Evolutionary conservation across 1,140 invertebrate species (phyloP).

Genomic region (Drosophila pseudoananassae): DNA sequence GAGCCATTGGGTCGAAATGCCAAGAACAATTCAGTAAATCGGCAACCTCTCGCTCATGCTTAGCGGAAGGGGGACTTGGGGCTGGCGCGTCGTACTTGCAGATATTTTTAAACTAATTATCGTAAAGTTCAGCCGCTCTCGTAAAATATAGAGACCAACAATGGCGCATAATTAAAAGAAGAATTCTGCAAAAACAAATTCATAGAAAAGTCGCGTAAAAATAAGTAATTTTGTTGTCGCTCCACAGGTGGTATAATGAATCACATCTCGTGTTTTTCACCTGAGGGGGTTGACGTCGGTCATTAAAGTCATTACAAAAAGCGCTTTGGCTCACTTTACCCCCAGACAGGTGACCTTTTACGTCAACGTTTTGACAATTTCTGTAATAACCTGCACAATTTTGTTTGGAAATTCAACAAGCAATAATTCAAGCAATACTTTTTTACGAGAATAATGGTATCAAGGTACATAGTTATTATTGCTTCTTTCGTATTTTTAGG

Average conservation of each 20-base stretch:
- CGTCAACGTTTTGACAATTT: background rate
- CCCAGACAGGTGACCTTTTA: background rate
- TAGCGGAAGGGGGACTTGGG: too few species aligned
- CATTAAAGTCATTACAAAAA: background rate
- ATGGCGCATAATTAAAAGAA: too few species aligned
- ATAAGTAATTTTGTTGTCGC: too few species aligned
- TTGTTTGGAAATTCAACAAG: too few species aligned
- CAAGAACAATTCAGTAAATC: background rate
- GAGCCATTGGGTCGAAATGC: background rate
- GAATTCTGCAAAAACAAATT: background rate
- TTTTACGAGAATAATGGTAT: background rate
- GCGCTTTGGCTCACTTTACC: too few species aligned
- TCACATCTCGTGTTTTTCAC: background rate
- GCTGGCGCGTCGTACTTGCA: background rate
- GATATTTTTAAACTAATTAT: background rate
- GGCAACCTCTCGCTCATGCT: background rate
- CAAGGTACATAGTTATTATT: background rate
- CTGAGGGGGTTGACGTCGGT: background rate
- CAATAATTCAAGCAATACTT: too few species aligned
- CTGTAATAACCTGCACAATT: background rate
- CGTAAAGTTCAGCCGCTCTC: background rate
- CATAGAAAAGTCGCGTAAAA: too few species aligned
- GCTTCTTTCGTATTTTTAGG: constrained; percentile 1
- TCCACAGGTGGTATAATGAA: too few species aligned
- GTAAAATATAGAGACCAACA: background rate